Evolutionary conservation across 2,113 vertebrate genomes (phyloP), one percentile per base, ranked within the genome.

Genomic region (Gallinago undulata): DNA sequence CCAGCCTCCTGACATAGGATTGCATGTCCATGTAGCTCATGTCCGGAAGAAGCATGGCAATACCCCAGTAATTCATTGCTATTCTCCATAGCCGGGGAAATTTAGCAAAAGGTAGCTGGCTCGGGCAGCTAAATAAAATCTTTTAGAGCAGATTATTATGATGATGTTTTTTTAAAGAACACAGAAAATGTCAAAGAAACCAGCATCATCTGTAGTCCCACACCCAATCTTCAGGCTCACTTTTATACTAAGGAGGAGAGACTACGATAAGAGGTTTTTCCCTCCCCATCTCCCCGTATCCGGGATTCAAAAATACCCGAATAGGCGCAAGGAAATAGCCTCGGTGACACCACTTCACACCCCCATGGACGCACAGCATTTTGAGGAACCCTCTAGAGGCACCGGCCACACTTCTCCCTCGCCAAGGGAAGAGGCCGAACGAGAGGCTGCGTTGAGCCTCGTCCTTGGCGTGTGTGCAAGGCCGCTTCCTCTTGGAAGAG

Each of bases 381-480:
- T 43, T 45, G 37, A 67, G 50, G 50, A 39, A 41, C 48, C 59
- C 8, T 5, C 67, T 50, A 53, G 48, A 66, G 81, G 31, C 50
- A 41, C 21, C 6, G 18, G 33, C 8, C 18, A 19, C 6, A 4
- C 35, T 51, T 51, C 48, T 76, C 37, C 41, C 19, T 47, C 6
- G 2, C 17, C 19, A 4, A 14, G 21, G 31, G 33, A 30, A 74
- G 47, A 13, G n/a, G 56, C 56, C 2, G 22, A 87, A 30, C 1
- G 4, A 79, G 53, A 9, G 3, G 57, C 51, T 3, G 2, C 1
- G 2, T 5, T 2, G 5, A 70, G 60, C 51, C 57, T 69, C 1
- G 0, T 43, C 83, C 39, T 55, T 53, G 84, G 74, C 57, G 10
- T 85, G 55, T 68, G 45, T n/a, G 63, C n/a, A 51, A 23, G 37